Conservation (phyloP, 37 sponge, comb jelly and placozoan species). For the Oscarella lobularis region DNA sequence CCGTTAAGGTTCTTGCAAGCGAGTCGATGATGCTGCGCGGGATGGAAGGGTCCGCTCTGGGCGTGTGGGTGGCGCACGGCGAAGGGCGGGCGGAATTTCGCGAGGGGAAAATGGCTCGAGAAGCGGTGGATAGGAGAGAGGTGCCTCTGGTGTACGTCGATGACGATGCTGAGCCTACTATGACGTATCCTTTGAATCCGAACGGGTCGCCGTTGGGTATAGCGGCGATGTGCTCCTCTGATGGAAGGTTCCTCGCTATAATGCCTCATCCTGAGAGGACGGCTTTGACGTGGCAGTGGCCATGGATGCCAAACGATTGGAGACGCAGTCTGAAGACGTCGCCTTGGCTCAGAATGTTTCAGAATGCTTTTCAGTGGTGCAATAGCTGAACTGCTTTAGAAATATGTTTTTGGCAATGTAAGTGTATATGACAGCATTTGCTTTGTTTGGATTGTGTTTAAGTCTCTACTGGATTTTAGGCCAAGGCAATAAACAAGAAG, state of each 20-base stretch:
- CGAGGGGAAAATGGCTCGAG: not conserved
- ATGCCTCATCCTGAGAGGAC: conserved; percentile 16
- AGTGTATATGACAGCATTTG: no score
- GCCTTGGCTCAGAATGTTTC: conserved; percentile 11
- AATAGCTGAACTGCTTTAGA: no score
- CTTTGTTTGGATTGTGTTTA: no score
- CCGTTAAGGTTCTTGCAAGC: not conserved
- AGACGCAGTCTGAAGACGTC: not conserved
- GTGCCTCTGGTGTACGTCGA: conserved; percentile 7
- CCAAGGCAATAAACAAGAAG: no score
- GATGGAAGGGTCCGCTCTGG: not conserved
- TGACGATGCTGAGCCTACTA: not conserved
- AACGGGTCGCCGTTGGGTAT: conserved; percentile 13
- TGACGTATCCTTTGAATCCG: conserved; percentile 12
- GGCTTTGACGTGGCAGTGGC: conserved; percentile 3
- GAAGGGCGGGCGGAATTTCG: conserved; percentile 8
- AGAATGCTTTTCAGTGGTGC: conserved; percentile 9
- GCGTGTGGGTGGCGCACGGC: conserved; percentile 16
- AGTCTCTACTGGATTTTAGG: no score
- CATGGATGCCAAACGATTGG: conserved; percentile 11
- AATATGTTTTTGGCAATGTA: no score
- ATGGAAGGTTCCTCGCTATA: conserved; percentile 10
- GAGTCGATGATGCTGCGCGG: conserved; percentile 11
- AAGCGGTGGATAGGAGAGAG: not conserved
- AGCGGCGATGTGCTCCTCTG: conserved; percentile 7